phyloP scores from a whole-genome alignment of 2,888 invertebrate genomes.

The Ecdyonurus torrentis region DNA sequence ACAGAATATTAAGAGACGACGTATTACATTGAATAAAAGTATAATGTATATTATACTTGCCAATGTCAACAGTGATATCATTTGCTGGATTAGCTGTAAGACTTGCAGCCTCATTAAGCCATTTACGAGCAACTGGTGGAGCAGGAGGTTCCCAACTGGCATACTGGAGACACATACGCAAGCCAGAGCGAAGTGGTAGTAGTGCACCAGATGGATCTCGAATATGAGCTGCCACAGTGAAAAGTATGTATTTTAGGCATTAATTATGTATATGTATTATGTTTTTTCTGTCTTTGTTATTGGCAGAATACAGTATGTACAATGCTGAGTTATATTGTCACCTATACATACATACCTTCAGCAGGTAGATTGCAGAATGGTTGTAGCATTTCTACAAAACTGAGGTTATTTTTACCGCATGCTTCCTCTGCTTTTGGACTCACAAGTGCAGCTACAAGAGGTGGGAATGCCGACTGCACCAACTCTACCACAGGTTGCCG shows the following conservation, averaged over 20 bases:
- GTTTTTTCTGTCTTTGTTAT: constrained; percentile 1
- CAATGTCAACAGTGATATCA: constrained; percentile 36
- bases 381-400: constrained; percentile 76
- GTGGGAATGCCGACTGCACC: constrained; percentile 78
- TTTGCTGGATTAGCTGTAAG: constrained; percentile 34
- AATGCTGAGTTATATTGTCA: constrained; percentile 11
- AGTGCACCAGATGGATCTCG: constrained; percentile 64
- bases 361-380: constrained; percentile 65
- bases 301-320: constrained; percentile 4
- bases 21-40: no score
- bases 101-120: constrained; percentile 67
- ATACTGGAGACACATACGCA: constrained; percentile 65
- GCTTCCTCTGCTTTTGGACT: constrained; percentile 67
- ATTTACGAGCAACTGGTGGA: constrained; percentile 63
- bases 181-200: constrained; percentile 49
- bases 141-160: constrained; percentile 67
- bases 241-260: constrained; percentile 7
- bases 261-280: constrained; percentile 4
- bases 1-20: no score
- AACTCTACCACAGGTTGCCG: constrained; percentile 40
- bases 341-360: constrained; percentile 42
- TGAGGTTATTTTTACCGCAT: constrained; percentile 79
- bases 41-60: no score
- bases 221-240: constrained; percentile 47
- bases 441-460: constrained; percentile 70